Base-by-base conservation (phyloP, 2,888 invertebrate species). In the Ypsolopha scabrella region DNA sequence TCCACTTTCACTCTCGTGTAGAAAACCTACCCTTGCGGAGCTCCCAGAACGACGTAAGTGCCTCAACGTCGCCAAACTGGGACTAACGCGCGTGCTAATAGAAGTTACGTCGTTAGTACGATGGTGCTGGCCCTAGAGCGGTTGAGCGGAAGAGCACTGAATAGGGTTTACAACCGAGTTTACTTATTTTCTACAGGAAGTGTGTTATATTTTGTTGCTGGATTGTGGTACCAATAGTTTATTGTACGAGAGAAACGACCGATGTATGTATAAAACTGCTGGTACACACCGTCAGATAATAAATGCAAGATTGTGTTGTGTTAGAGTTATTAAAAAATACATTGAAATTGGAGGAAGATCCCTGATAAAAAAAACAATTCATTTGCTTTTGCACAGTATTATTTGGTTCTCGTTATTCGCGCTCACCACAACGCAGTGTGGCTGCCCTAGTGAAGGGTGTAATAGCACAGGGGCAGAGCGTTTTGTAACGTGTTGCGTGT, bases 1-100 rank as follows among this genome's bases (percentile, higher is more conserved):
- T 48, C 48, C 48, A 73, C 80, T 78, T 82, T 80, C 80, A 74
- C 82, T 81, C 72, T 73, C 80, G 78, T 76, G 81, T 79, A 78
- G 36, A 46, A 35, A 35, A 34, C 13, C 34, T 46, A 46, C 34
- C 46, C 46, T 46, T 35, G n/a, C 11, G 41, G n/a, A 7, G n/a
- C 11, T 11, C n/a, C 7, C 41, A 11, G 11, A 10, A 41, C 7
- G 46, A 9, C 34, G 35, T 13, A 33, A 34, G 9, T 9, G 3
- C 44, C 44, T 14, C 33, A 33, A 11, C 44, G 10, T 9, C n/a
- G 7, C 24, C 9, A 35, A 46, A 46, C 36, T 46, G 46, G 6
- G 46, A 10, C 46, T 36, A 35, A 35, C 11, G 46, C 46, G 10
- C 10, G 9, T n/a, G 36, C 11, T 2, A 24, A 11, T 11, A 41